phyloP scores from a whole-genome alignment of 2,797 vertebrate species.

The Alcedo atthis region DNA sequence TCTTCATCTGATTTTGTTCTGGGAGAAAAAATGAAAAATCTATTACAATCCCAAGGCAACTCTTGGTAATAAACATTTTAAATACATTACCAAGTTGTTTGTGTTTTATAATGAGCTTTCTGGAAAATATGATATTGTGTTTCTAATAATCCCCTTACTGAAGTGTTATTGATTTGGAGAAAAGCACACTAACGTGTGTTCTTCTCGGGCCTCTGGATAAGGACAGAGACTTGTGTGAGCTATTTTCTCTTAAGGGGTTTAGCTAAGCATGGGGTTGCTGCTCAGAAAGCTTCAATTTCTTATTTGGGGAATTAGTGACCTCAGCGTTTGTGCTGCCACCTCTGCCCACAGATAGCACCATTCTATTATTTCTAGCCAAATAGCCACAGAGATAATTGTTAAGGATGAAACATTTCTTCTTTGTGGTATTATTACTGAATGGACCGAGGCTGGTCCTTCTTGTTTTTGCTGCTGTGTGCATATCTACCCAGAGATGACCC shows the following conservation, averaged over 20 bases:
- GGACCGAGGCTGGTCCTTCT: background rate
- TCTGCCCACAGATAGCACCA: background rate
- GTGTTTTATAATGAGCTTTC: conserved; percentile 31
- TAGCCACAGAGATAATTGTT: background rate
- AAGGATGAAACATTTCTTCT: background rate
- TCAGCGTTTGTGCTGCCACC: background rate
- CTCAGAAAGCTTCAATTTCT: background rate
- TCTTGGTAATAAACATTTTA: conserved; percentile 29
- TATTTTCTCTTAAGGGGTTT: background rate
- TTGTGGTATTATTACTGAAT: background rate
- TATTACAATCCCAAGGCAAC: conserved; percentile 20
- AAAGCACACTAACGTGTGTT: conserved; percentile 1
- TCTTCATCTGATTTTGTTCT: conserved; percentile 4
- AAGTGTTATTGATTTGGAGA: conserved; percentile 31
- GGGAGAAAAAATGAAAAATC: background rate
- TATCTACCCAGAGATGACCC: background rate
- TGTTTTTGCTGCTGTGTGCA: background rate
- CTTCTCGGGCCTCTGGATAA: background rate
- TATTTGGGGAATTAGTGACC: background rate
- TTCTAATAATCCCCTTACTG: conserved; percentile 45
- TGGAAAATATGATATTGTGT: conserved; percentile 15
- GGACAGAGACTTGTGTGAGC: background rate
- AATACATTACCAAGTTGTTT: conserved; percentile 28
- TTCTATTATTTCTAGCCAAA: background rate
- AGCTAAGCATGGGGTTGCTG: background rate